Conservation (phyloP, 2,888 invertebrate genomes). For the Perdita meconis region DNA sequence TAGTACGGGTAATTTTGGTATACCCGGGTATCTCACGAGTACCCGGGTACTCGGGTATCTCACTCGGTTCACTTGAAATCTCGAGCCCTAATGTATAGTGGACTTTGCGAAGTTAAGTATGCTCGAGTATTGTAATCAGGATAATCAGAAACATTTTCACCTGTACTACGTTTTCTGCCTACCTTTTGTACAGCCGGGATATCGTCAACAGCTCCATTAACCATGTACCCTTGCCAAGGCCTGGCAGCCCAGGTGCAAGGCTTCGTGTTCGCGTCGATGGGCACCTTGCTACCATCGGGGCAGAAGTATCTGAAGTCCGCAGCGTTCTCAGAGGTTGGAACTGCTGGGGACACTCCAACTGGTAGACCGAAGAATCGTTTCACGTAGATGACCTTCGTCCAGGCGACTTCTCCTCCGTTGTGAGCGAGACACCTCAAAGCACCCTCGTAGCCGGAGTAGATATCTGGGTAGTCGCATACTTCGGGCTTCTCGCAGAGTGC, state of each 20-base stretch:
- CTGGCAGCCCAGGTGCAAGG: conserved; percentile 93
- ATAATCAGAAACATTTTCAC: no score
- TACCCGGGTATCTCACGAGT: no score
- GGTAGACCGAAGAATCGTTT: conserved; percentile 91
- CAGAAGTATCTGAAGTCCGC: conserved; percentile 91
- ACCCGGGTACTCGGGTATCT: no score
- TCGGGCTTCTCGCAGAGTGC: conserved; percentile 91
- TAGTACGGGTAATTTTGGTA: no score
- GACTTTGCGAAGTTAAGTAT: no score
- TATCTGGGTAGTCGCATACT: conserved; percentile 92
- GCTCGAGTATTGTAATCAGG: no score
- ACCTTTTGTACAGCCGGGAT: conserved; percentile 78
- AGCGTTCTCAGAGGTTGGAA: conserved; percentile 87
- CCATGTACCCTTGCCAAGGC: conserved; percentile 93
- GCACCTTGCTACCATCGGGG: conserved; percentile 90
- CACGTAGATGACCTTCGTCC: conserved; percentile 93
- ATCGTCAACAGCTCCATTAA: conserved; percentile 86
- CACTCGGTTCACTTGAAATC: no score
- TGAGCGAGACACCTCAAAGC: conserved; percentile 92
- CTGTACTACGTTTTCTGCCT: no score
- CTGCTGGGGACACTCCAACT: conserved; percentile 86
- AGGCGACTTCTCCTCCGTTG: conserved; percentile 93
- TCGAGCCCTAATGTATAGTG: no score
- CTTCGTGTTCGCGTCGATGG: conserved; percentile 86
- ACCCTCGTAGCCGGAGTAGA: conserved; percentile 94